phyloP scores from a whole-genome alignment of 2,888 invertebrate genomes.

The Rutpela maculata region DNA sequence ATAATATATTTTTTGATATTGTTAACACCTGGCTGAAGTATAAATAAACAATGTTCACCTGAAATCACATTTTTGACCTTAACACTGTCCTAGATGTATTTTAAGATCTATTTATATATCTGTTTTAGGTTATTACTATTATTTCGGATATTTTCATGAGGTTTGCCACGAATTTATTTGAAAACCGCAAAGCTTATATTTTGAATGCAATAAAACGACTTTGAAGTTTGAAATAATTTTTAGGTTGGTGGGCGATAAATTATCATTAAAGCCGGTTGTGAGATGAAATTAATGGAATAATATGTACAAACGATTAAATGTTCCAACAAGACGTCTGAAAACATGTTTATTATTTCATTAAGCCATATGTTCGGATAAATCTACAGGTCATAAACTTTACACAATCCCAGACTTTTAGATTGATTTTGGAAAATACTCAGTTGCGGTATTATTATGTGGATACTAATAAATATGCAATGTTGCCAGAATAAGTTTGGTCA shows the following conservation, averaged over 20 bases:
- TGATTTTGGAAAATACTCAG: background rate
- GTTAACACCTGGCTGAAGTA: background rate
- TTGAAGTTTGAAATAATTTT: conserved; percentile 1
- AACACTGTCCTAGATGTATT: background rate
- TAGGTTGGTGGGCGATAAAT: background rate
- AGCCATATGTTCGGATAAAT: background rate
- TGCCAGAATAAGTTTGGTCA: too few relatives aligned
- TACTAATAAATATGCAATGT: too few relatives aligned
- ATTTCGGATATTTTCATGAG: background rate
- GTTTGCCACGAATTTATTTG: background rate
- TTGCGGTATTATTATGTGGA: too few relatives aligned
- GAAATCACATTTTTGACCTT: background rate
- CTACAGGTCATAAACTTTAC: background rate
- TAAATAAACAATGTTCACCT: background rate
- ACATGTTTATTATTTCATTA: conserved; percentile 7
- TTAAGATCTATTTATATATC: background rate
- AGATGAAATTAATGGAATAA: background rate
- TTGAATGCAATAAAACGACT: conserved; percentile 1
- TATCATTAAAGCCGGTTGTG: background rate
- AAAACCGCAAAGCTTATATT: background rate
- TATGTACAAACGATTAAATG: background rate
- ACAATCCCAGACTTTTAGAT: background rate
- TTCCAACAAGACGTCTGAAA: background rate
- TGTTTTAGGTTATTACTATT: background rate
- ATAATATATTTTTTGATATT: background rate